Evolutionary conservation across 2,888 invertebrate genomes (phyloP).

Genomic region (Cryptops parisi): DNA sequence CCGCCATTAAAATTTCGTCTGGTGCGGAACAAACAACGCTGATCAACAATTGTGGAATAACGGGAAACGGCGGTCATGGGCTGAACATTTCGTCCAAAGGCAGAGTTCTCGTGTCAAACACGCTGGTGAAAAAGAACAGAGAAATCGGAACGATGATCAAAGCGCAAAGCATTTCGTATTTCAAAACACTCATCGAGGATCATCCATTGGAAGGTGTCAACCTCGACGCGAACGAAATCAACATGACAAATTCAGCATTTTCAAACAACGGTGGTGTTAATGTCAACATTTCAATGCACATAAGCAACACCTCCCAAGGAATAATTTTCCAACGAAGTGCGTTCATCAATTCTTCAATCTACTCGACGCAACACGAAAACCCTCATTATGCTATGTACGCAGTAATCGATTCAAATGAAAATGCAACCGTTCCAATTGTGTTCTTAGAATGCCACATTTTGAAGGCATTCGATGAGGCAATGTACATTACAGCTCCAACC

Average conservation of each 20-base stretch:
- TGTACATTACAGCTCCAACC: not conserved
- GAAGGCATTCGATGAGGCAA: not conserved
- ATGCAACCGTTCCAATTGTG: not conserved
- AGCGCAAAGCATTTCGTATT: not conserved
- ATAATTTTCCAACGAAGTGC: not conserved
- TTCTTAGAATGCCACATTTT: not conserved
- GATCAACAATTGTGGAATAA: not conserved
- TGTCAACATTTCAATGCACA: not conserved
- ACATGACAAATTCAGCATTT: not conserved
- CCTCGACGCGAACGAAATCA: not conserved
- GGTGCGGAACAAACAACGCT: not conserved
- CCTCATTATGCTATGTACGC: not conserved
- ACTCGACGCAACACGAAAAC: too few species aligned
- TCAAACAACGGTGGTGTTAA: slow-evolving; percentile 5
- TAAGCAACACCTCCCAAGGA: too few species aligned
- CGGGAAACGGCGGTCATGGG: not conserved
- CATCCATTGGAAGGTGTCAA: not conserved
- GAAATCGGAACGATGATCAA: not conserved
- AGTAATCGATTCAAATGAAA: not conserved
- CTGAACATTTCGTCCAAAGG: not conserved
- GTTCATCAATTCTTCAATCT: not conserved
- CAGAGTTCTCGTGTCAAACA: not conserved
- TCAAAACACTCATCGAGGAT: not conserved
- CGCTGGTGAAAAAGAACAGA: not conserved
- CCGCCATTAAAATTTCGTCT: not conserved